Conservation (phyloP, 2,797 vertebrate species). For the Distichodus sexfasciatus region DNA sequence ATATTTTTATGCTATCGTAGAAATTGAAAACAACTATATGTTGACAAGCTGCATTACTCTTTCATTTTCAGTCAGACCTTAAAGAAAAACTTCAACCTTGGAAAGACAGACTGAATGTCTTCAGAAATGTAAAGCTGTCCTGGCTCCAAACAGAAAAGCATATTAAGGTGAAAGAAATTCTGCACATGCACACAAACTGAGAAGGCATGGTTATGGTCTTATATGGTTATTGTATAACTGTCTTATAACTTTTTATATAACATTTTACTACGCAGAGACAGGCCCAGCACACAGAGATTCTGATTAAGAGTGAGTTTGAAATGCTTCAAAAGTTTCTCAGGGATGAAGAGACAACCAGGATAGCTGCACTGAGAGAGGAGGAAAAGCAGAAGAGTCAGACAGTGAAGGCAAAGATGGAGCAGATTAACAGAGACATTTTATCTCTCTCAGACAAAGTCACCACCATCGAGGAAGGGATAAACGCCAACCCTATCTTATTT, state of each 20-base stretch:
- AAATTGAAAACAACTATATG: too few relatives aligned
- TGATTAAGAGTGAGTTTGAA: slow-evolving; percentile 33
- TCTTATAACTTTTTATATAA: too few relatives aligned
- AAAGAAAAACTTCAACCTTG: slow-evolving; percentile 22
- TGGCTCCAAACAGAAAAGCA: slow-evolving; percentile 21
- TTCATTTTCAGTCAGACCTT: slow-evolving; percentile 24
- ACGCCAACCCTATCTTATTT: slow-evolving; percentile 19
- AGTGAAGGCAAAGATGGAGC: background rate
- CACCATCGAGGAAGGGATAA: background rate
- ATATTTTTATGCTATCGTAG: too few relatives aligned
- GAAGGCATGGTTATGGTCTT: background rate
- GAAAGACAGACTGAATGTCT: slow-evolving; percentile 17
- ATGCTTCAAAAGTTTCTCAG: slow-evolving; percentile 32
- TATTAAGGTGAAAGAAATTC: slow-evolving; percentile 34
- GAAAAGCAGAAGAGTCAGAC: slow-evolving; percentile 29
- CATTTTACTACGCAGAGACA: slow-evolving; percentile 30
- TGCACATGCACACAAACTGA: background rate
- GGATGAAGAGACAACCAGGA: slow-evolving; percentile 27
- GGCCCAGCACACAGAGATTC: slow-evolving; percentile 16
- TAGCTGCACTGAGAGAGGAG: slow-evolving; percentile 35
- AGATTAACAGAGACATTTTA: slow-evolving; percentile 15
- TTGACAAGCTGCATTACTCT: background rate
- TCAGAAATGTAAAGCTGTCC: slow-evolving; percentile 9
- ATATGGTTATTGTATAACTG: too few relatives aligned
- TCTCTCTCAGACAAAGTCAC: slow-evolving; percentile 14